A percentile compares a stretch with the other conserved stretches of the same genome.
Evolutionary conservation across 1,140 invertebrate species (phyloP).

Genomic region (Drosophila santomea): DNA sequence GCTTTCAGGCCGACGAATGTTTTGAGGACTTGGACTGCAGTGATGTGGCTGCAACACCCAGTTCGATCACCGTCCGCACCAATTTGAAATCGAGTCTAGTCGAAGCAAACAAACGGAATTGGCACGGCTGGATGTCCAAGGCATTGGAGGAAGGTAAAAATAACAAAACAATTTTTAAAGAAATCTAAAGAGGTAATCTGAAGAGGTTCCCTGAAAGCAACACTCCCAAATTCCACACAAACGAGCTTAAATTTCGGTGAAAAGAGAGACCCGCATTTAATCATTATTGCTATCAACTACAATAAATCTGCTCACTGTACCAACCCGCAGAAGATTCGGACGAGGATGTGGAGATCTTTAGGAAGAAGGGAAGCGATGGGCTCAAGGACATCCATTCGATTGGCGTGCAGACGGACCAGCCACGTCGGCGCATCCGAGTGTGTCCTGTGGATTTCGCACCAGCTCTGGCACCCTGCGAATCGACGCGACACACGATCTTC

Average conservation of each 20-base stretch:
- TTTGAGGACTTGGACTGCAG: neutral
- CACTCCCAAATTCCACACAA: no score
- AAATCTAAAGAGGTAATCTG: no score
- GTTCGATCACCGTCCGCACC: slow-evolving; percentile 15
- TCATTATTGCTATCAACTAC: no score
- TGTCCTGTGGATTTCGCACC: neutral
- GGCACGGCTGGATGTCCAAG: slow-evolving; percentile 51
- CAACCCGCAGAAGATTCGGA: slow-evolving; percentile 60
- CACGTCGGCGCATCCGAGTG: slow-evolving; percentile 19
- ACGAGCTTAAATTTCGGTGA: no score
- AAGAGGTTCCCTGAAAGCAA: no score
- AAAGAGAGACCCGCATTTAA: no score
- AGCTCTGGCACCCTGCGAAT: slow-evolving; percentile 51
- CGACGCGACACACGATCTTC: slow-evolving; percentile 49
- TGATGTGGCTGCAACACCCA: slow-evolving; percentile 3
- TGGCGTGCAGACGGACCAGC: slow-evolving; percentile 64
- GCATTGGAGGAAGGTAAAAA: slow-evolving; percentile 44
- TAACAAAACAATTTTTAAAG: no score
- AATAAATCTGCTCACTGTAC: no score
- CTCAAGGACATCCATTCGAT: neutral
- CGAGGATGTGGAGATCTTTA: slow-evolving; percentile 53
- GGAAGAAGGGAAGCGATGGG: neutral
- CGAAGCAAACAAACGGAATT: slow-evolving; percentile 5
- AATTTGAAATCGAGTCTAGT: neutral
- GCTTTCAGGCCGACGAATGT: slow-evolving; percentile 28